A percentile compares a stretch with the other conserved stretches of the same genome.
These are phyloP conservation scores for Sphaerophoria rueppellii DNA, from an alignment of 2,888 invertebrate genomes.

Conservation along the genomic window DNA sequence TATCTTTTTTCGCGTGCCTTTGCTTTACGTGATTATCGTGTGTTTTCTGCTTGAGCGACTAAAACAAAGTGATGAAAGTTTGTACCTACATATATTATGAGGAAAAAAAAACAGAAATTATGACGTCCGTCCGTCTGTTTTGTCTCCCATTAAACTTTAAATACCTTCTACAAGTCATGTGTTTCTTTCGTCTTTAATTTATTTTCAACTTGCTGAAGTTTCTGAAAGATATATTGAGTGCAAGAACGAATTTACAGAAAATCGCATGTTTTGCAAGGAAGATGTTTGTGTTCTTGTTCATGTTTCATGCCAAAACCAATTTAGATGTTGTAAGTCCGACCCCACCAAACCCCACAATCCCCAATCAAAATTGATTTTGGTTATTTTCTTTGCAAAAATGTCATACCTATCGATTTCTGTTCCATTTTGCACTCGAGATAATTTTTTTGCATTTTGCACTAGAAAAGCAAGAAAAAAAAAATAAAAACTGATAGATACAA, in stretches of 20 bases:
- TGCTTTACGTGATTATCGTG: conserved; percentile 67
- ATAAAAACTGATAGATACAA: conserved; percentile 37
- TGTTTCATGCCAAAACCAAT: conserved; percentile 31
- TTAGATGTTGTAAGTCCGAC: not conserved
- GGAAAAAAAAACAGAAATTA: conserved; percentile 8
- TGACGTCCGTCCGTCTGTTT: conserved; percentile 51
- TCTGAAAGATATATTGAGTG: not conserved
- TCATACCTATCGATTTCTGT: conserved; percentile 66
- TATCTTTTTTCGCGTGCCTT: conserved; percentile 63
- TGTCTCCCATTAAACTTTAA: conserved; percentile 4
- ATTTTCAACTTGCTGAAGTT: conserved; percentile 17
- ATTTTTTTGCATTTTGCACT: conserved; percentile 38
- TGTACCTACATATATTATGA: conserved; percentile 9
- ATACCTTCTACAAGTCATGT: conserved; percentile 19
- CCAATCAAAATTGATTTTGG: not conserved
- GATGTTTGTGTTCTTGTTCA: not conserved
- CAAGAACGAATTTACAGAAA: not conserved
- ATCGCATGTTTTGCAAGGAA: not conserved
- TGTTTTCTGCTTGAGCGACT: conserved; percentile 66
- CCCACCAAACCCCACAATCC: not conserved
- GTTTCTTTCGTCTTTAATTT: not conserved
- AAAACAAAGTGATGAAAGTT: conserved; percentile 57
- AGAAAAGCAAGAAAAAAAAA: conserved; percentile 8
- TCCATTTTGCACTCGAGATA: conserved; percentile 61
- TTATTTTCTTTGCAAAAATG: conserved; percentile 31